Conservation (phyloP, 1,140 invertebrate species). For the Trichonephila clavipes region DNA sequence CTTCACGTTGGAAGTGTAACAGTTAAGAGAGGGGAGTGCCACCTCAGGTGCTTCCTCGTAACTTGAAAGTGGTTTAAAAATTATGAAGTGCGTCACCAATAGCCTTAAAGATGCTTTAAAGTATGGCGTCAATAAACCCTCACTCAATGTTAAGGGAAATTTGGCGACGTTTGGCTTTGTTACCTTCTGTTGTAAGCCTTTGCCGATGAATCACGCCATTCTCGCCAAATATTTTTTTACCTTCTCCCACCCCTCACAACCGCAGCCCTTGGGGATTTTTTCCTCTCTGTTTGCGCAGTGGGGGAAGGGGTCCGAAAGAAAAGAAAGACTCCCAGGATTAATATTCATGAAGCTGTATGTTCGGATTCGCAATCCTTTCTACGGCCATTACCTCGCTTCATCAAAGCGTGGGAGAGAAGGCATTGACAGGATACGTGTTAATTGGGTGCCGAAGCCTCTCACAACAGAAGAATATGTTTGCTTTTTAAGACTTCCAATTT, state of each 20-base stretch:
- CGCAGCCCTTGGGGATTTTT: slow-evolving; percentile 10
- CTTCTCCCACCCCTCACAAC: neutral
- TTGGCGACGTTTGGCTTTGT: too few relatives aligned
- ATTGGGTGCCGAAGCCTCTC: neutral
- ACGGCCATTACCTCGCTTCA: neutral
- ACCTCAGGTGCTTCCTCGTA: too few relatives aligned
- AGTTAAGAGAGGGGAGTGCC: too few relatives aligned
- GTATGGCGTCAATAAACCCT: too few relatives aligned
- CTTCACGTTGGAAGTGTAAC: too few relatives aligned
- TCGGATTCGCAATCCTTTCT: neutral
- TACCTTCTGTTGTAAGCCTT: too few relatives aligned
- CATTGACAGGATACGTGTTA: slow-evolving; percentile 1
- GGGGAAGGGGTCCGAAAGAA: neutral
- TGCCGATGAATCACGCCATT: neutral
- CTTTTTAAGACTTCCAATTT: neutral
- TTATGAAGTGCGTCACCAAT: too few relatives aligned
- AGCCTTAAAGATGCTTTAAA: too few relatives aligned
- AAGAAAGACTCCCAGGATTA: neutral
- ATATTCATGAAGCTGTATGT: neutral
- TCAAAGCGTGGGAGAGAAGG: neutral
- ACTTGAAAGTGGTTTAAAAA: too few relatives aligned
- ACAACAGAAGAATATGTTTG: neutral
- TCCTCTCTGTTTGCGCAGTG: neutral
- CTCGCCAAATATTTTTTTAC: neutral
- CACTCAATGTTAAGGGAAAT: too few relatives aligned